These are phyloP conservation scores for Ophioninae sp. DNA, from an alignment of 2,888 invertebrate genomes.

Conservation along the genomic window DNA sequence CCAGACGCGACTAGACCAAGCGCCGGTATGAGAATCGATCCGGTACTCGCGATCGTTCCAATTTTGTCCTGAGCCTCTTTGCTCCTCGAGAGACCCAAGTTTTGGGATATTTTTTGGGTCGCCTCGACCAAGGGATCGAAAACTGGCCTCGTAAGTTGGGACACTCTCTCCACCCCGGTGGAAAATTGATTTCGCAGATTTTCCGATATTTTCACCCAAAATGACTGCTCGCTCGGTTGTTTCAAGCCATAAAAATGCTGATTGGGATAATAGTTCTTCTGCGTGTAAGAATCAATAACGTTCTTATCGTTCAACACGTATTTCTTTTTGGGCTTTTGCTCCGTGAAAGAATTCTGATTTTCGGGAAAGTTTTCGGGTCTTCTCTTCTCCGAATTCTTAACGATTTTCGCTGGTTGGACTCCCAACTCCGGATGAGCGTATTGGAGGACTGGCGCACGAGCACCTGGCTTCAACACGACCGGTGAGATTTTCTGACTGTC, in stretches of 20 bases:
- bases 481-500: conserved; percentile 83
- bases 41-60: conserved; percentile 84
- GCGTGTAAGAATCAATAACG: conserved; percentile 74
- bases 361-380: conserved; percentile 74
- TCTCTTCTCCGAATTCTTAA: conserved; percentile 76
- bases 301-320: conserved; percentile 77
- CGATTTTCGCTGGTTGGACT: conserved; percentile 86
- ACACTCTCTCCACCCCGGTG: conserved; percentile 87
- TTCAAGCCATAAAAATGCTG: conserved; percentile 83
- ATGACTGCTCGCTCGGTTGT: conserved; percentile 84
- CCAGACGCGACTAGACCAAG: conserved; percentile 91
- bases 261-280: conserved; percentile 77
- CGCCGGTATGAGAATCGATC: conserved; percentile 87
- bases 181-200: conserved; percentile 88
- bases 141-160: conserved; percentile 85
- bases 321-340: conserved; percentile 78
- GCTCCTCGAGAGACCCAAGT: conserved; percentile 85
- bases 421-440: conserved; percentile 91
- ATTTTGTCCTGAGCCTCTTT: conserved; percentile 85
- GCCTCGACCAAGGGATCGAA: conserved; percentile 89
- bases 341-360: conserved; percentile 71
- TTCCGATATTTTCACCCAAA: conserved; percentile 89
- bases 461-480: conserved; percentile 86
- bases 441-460: conserved; percentile 88
- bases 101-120: conserved; percentile 90